Evolutionary conservation across 2,797 vertebrate species (phyloP), one percentile per base, ranked within the genome.

Genomic region (Pantherophis alleghaniensis): DNA sequence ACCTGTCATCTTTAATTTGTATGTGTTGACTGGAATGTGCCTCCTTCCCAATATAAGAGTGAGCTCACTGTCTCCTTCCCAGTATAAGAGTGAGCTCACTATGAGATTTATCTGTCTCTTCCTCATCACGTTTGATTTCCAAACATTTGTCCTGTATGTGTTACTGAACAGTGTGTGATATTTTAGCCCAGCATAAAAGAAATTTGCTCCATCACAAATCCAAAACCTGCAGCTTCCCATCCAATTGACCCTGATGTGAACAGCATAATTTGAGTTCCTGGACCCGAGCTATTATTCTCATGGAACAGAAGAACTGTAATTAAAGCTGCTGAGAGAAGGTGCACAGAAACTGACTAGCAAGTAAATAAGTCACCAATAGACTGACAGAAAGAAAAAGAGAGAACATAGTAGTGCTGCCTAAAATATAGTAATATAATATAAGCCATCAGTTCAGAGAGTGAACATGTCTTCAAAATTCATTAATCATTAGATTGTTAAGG

Each of bases 321-420:
- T 87, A 91, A 94, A 91, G 79, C 20, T 93, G 88, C 74, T 92
- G 56, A 86, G 51, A 59, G 86, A 92, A 90, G 93, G 83, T 92
- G 61, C 91, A 89, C 32, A 37, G 86, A 51, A 88, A 63, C 93
- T 92, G 86, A 56, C 63, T 92, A 79, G 88, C 90, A 95, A 91
- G 88, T 74, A 92, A 63, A 93, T 93, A 90, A 92, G 92, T 92
- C 88, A 94, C 28, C 91, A 91, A 83, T 88, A 92, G 79, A 63
- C 55, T 87, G 86, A 28, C 53, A 60, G 87, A 79, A 88, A 53
- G 24, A 47, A 69, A 55, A 69, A 88, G 74, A 91, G 32, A 90
- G 32, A 87, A 87, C 47, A 87, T 56, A 92, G 6, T 57, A 87
- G 14, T 88, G 83, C 18, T 61, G 22, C 37, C 87, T 83, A 90